A percentile compares a stretch with the other conserved stretches of the same genome.
Conservation (phyloP, 1,140 invertebrate species). For the Diachasmimorpha longicaudata region DNA sequence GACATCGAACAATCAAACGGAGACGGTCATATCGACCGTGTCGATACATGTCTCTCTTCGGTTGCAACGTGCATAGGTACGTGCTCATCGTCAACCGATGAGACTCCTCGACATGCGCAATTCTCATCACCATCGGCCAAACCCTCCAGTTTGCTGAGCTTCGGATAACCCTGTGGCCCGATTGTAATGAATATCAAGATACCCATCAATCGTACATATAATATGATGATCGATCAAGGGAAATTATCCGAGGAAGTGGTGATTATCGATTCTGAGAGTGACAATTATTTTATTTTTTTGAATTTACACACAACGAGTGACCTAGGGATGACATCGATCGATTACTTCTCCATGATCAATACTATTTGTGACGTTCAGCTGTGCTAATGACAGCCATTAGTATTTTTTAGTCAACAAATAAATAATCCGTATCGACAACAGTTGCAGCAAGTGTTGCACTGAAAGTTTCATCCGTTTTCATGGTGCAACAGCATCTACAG, state of each 20-base stretch:
- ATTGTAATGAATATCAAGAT: neutral
- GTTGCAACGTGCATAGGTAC: neutral
- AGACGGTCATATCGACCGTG: constrained; percentile 8
- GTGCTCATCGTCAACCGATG: neutral
- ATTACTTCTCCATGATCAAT: too few relatives aligned
- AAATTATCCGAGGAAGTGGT: neutral
- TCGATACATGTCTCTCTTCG: neutral
- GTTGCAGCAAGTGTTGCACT: neutral
- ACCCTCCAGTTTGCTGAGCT: neutral
- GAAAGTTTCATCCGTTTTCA: neutral
- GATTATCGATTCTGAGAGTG: too few relatives aligned
- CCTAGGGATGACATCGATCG: neutral
- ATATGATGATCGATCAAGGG: neutral
- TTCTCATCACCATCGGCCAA: neutral
- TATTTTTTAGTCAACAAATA: neutral
- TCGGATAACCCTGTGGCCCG: neutral
- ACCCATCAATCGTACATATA: neutral
- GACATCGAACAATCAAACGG: constrained; percentile 5
- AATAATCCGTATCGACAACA: neutral
- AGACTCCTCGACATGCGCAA: constrained; percentile 1
- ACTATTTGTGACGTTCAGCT: too few relatives aligned
- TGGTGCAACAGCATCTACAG: neutral
- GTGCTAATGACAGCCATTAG: too few relatives aligned
- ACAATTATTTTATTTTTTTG: too few relatives aligned
- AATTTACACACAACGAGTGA: too few relatives aligned